Conservation (phyloP, 2,888 invertebrate genomes). For the Baccha elongata region DNA sequence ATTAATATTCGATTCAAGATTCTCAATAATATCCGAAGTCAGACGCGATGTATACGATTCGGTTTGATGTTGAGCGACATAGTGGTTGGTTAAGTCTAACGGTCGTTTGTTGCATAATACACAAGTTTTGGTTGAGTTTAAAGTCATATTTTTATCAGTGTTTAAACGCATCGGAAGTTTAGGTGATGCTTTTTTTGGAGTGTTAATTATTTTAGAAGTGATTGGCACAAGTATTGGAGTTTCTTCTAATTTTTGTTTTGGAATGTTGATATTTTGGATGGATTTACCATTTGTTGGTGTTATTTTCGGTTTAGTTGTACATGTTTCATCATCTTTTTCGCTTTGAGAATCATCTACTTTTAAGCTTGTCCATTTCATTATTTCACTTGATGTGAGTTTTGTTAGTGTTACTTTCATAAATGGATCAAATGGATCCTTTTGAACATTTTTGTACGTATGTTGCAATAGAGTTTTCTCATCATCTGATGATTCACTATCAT, state of each 20-base stretch:
- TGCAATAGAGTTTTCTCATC: slow-evolving; percentile 5
- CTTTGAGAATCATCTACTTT: background rate
- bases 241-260: background rate
- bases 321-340: too few relatives aligned
- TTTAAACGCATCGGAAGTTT: slow-evolving; percentile 49
- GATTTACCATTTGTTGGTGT: too few relatives aligned
- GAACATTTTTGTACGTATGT: background rate
- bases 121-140: slow-evolving; percentile 70
- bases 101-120: slow-evolving; percentile 75
- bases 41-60: slow-evolving; percentile 76
- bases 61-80: slow-evolving; percentile 75
- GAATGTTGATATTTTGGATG: too few relatives aligned
- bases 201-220: slow-evolving; percentile 27
- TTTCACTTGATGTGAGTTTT: slow-evolving; percentile 21
- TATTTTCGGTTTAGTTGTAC: too few relatives aligned
- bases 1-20: slow-evolving; percentile 72
- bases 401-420: slow-evolving; percentile 4
- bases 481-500: background rate
- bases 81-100: slow-evolving; percentile 75
- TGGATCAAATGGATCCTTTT: slow-evolving; percentile 1
- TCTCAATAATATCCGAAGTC: slow-evolving; percentile 58
- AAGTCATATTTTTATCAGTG: slow-evolving; percentile 74
- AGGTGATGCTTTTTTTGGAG: background rate
- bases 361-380: slow-evolving; percentile 3
- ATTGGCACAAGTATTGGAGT: slow-evolving; percentile 31